Conservation (phyloP, 2,797 vertebrate species). For the Aeoliscus strigatus region DNA sequence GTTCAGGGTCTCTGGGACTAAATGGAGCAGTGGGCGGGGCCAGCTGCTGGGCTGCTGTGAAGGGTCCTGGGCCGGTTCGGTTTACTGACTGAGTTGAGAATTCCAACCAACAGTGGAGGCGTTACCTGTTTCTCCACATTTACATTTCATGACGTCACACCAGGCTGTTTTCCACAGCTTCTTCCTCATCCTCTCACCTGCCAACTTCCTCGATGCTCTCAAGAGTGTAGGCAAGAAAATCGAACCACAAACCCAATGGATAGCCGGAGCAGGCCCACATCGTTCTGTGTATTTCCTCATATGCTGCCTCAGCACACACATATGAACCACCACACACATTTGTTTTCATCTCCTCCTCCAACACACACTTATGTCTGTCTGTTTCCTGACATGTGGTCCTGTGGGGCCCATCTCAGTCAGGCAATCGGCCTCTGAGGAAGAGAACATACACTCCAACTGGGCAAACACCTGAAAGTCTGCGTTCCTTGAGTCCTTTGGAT, state of each 20-base stretch:
- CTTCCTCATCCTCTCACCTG: conserved; percentile 1
- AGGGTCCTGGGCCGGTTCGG: too few species aligned
- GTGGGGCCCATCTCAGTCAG: conserved; percentile 50
- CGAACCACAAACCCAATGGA: conserved; percentile 17
- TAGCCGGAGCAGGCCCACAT: conserved; percentile 28
- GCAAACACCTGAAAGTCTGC: conserved; percentile 17
- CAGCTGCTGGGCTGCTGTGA: too few species aligned
- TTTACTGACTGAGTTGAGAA: too few species aligned
- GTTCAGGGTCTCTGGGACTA: too few species aligned
- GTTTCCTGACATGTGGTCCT: conserved; percentile 63
- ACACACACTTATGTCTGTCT: conserved; percentile 27
- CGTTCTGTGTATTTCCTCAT: conserved; percentile 16
- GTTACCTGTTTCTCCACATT: conserved; percentile 1
- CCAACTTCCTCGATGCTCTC: conserved; percentile 10
- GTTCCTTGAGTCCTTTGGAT: conserved; percentile 15
- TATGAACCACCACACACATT: conserved; percentile 33
- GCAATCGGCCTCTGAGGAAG: conserved; percentile 49
- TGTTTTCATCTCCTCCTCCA: conserved; percentile 11
- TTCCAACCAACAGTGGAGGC: neutral
- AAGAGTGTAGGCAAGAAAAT: conserved; percentile 23
- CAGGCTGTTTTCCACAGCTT: conserved; percentile 12
- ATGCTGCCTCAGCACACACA: conserved; percentile 14
- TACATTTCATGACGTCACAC: conserved; percentile 8
- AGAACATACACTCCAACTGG: neutral
- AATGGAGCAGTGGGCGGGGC: too few species aligned